Conservation (phyloP, 2,113 vertebrate species). For the Athene noctua region DNA sequence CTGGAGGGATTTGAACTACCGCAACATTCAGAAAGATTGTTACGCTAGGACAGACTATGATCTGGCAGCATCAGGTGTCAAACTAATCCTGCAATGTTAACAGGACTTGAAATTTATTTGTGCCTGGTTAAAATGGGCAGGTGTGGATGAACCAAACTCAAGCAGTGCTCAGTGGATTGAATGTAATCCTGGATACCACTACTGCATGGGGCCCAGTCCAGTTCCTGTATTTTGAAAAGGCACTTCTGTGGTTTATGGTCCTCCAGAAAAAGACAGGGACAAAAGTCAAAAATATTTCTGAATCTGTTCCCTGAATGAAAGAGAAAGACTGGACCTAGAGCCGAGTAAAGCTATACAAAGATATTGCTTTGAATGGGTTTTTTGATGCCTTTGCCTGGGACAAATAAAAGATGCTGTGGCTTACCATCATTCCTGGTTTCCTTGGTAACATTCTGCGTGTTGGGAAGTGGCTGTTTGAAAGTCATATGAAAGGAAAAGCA, state of each 20-base stretch:
- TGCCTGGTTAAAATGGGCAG: neutral
- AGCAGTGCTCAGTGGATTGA: neutral
- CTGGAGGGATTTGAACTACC: neutral
- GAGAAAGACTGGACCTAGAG: neutral
- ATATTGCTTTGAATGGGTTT: neutral
- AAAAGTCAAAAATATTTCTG: neutral
- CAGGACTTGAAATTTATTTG: neutral
- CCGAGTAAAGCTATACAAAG: neutral
- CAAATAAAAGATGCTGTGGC: neutral
- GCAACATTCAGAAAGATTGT: neutral
- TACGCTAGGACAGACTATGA: neutral
- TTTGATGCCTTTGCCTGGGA: neutral
- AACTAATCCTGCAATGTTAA: neutral
- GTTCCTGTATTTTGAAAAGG: neutral
- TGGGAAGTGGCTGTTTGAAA: constrained; percentile 3
- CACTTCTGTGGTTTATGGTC: neutral
- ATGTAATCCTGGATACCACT: fast-evolving
- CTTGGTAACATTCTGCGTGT: constrained; percentile 1
- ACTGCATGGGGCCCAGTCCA: neutral
- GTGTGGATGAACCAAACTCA: neutral
- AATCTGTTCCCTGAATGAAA: neutral
- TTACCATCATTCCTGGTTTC: constrained; percentile 45
- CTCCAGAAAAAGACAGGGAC: neutral
- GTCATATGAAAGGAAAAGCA: neutral
- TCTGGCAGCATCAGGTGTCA: neutral